phyloP scores from a whole-genome alignment of 2,888 invertebrate species.

The Marasmarcha lunaedactyla region DNA sequence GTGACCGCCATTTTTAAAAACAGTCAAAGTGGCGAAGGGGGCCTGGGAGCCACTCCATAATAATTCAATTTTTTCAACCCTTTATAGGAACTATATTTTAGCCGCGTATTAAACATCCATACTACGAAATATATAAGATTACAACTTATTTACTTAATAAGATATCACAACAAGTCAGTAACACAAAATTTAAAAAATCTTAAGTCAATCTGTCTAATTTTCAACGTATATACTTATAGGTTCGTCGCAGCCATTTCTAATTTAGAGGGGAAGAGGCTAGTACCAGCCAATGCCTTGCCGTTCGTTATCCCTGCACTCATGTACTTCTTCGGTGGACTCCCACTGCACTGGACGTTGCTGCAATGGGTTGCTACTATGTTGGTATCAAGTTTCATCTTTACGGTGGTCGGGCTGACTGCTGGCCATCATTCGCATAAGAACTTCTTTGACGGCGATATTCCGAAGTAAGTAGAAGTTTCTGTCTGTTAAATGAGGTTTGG shows the following conservation, averaged over 20 bases:
- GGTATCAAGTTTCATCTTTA: constrained; percentile 72
- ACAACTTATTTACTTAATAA: no score
- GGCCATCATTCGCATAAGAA: constrained; percentile 86
- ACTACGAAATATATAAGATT: no score
- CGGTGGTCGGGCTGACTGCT: constrained; percentile 77
- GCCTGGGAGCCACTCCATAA: no score
- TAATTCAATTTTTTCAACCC: no score
- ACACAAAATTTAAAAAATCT: no score
- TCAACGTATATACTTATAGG: constrained; percentile 25
- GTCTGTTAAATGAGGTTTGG: constrained; percentile 1
- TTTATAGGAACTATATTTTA: no score
- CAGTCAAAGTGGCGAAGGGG: no score
- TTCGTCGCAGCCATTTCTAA: constrained; percentile 19
- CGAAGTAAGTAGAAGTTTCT: constrained; percentile 57
- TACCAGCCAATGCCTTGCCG: constrained; percentile 31
- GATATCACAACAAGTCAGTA: no score
- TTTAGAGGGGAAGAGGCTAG: constrained; percentile 31
- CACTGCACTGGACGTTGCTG: constrained; percentile 36
- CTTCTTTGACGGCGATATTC: constrained; percentile 84
- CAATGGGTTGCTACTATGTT: constrained; percentile 68
- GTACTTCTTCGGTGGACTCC: constrained; percentile 39
- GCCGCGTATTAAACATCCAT: no score
- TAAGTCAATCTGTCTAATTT: no score
- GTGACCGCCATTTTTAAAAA: no score
- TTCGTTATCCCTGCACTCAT: constrained; percentile 52